Percentiles rank a stretch among this genome's conserved stretches.
phyloP scores from a whole-genome alignment of 1,140 invertebrate genomes.

The Drosophila kikkawai region DNA sequence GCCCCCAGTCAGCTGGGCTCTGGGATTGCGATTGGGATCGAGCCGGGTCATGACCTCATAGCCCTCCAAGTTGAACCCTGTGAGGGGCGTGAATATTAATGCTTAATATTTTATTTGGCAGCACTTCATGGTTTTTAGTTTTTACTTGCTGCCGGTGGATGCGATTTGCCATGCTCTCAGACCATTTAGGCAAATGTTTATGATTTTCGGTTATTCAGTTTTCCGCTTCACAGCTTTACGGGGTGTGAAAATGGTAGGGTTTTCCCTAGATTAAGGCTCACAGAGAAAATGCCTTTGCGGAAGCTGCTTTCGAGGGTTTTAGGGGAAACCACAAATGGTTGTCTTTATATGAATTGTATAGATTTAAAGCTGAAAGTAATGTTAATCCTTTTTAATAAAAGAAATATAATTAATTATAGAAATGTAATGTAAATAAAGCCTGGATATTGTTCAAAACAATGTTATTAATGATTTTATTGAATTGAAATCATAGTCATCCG shows the following conservation, averaged over 20 bases:
- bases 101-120: constrained; percentile 61
- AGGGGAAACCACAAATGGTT: not conserved
- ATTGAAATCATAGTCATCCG: constrained; percentile 1
- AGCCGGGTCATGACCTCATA: constrained; percentile 36
- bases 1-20: constrained; percentile 23
- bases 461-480: constrained; percentile 1
- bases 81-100: constrained; percentile 68
- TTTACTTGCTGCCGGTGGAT: constrained; percentile 37
- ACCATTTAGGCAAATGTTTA: constrained; percentile 53
- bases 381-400: too few relatives aligned
- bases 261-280: constrained; percentile 34
- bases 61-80: not conserved
- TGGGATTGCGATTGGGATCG: constrained; percentile 1
- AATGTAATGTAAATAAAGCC: not conserved
- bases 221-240: constrained; percentile 28
- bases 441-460: not conserved
- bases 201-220: constrained; percentile 28
- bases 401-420: too few relatives aligned
- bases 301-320: not conserved
- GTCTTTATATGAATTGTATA: not conserved
- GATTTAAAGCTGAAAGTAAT: too few relatives aligned
- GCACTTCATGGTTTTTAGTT: constrained; percentile 63
- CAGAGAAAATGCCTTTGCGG: not conserved
- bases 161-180: constrained; percentile 22
- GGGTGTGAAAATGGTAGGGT: constrained; percentile 24